phyloP scores from a whole-genome alignment of 1,140 invertebrate genomes.

The Aphidius ervi region DNA sequence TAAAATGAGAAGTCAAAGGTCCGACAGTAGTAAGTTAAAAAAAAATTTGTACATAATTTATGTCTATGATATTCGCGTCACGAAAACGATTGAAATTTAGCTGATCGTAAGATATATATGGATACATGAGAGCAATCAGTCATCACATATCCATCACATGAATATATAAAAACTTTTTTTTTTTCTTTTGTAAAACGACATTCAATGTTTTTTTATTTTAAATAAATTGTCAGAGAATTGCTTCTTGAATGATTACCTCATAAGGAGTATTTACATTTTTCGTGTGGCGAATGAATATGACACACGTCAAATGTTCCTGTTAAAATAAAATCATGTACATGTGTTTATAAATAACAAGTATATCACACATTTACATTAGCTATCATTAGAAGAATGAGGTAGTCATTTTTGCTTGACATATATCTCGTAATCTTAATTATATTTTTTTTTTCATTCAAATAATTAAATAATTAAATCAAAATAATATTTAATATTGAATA shows the following conservation, averaged over 20 bases:
- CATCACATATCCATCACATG: conserved; percentile 21
- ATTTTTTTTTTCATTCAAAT: background rate
- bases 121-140: conserved; percentile 34
- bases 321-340: too few relatives aligned
- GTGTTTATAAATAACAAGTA: too few relatives aligned
- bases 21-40: too few relatives aligned
- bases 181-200: conserved; percentile 25
- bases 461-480: too few relatives aligned
- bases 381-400: too few relatives aligned
- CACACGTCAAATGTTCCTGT: conserved; percentile 18
- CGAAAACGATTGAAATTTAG: conserved; percentile 31
- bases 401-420: too few relatives aligned
- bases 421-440: too few relatives aligned
- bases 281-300: conserved; percentile 35
- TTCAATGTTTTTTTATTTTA: conserved; percentile 7
- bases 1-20: too few relatives aligned
- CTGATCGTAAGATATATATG: conserved; percentile 22
- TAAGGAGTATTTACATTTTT: conserved; percentile 34
- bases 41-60: too few relatives aligned
- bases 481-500: too few relatives aligned
- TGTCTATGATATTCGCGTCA: conserved; percentile 31
- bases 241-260: conserved; percentile 32
- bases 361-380: too few relatives aligned
- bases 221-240: too few relatives aligned
- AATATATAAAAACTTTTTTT: conserved; percentile 9